Percentiles rank a stretch among this genome's conserved stretches.
phyloP scores from a whole-genome alignment of 1,140 invertebrate genomes.

The Drosophila willistoni region DNA sequence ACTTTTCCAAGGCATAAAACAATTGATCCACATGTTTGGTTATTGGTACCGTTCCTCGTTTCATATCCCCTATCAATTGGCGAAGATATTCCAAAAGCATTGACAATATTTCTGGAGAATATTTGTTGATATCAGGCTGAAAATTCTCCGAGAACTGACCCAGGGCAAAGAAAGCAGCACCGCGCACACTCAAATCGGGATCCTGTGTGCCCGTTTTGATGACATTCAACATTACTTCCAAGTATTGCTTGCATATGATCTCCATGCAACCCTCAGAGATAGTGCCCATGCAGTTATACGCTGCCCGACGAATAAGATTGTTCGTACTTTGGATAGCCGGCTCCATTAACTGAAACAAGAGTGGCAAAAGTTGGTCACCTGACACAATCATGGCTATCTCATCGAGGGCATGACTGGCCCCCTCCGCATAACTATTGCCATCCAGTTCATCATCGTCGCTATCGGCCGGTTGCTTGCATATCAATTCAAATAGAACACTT shows the following conservation, averaged over 20 bases:
- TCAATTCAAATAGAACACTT: conserved; percentile 87
- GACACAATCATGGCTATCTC: conserved; percentile 89
- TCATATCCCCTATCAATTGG: conserved; percentile 85
- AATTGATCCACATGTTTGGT: conserved; percentile 88
- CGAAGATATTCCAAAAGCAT: conserved; percentile 89
- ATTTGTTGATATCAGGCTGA: conserved; percentile 90
- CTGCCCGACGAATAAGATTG: conserved; percentile 87
- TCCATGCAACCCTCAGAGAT: conserved; percentile 92
- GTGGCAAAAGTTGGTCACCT: conserved; percentile 89
- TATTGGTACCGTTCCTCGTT: conserved; percentile 82
- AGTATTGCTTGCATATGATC: conserved; percentile 88
- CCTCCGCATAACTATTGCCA: conserved; percentile 74
- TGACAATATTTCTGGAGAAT: conserved; percentile 88
- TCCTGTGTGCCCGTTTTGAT: conserved; percentile 89
- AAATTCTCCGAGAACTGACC: conserved; percentile 93
- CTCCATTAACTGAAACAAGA: conserved; percentile 87
- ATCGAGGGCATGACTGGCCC: conserved; percentile 90
- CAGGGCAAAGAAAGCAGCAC: conserved; percentile 90
- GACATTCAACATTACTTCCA: conserved; percentile 88
- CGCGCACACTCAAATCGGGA: conserved; percentile 85
- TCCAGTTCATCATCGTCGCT: conserved; percentile 77
- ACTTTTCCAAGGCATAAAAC: conserved; percentile 92
- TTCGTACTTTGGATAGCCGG: conserved; percentile 85
- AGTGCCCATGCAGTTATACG: conserved; percentile 89
- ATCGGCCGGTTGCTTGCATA: conserved; percentile 85